Evolutionary conservation across 1,140 invertebrate genomes (phyloP).

Genomic region (Drosophila sturtevanti): DNA sequence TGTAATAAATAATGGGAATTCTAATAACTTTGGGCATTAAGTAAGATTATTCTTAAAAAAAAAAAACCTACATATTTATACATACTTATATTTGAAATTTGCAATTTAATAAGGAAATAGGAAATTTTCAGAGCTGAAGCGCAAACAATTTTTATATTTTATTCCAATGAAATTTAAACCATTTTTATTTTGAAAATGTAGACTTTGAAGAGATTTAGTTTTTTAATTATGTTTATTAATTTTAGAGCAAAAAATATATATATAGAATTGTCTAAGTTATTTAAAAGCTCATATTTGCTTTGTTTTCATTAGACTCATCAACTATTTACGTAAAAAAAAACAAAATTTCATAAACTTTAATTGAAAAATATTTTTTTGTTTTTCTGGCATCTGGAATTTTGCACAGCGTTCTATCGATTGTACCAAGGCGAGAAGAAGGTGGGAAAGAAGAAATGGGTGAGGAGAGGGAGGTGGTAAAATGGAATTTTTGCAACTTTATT

Average conservation of each 20-base stretch:
- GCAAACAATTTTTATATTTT: no score
- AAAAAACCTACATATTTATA: no score
- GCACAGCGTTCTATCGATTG: slow-evolving; percentile 17
- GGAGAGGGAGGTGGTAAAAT: background rate
- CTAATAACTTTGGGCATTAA: no score
- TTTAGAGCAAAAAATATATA: background rate
- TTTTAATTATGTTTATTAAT: background rate
- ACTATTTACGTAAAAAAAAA: background rate
- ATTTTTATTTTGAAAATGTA: no score
- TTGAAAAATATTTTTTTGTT: slow-evolving; percentile 1
- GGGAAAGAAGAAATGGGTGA: background rate
- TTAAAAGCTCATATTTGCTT: background rate
- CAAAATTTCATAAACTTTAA: slow-evolving; percentile 1
- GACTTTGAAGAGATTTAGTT: background rate
- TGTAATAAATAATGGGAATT: no score
- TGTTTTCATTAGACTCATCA: background rate
- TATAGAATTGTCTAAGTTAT: background rate
- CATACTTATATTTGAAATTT: no score
- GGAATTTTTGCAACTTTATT: slow-evolving; percentile 62
- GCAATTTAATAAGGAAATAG: no score
- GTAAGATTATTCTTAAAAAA: no score
- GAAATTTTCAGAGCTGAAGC: no score
- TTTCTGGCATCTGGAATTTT: background rate
- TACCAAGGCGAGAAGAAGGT: slow-evolving; percentile 19
- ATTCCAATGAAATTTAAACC: no score